Percentiles rank a stretch among this genome's conserved stretches.
Evolutionary conservation across 1,140 invertebrate species (phyloP).

Genomic region (Myzus persicae): DNA sequence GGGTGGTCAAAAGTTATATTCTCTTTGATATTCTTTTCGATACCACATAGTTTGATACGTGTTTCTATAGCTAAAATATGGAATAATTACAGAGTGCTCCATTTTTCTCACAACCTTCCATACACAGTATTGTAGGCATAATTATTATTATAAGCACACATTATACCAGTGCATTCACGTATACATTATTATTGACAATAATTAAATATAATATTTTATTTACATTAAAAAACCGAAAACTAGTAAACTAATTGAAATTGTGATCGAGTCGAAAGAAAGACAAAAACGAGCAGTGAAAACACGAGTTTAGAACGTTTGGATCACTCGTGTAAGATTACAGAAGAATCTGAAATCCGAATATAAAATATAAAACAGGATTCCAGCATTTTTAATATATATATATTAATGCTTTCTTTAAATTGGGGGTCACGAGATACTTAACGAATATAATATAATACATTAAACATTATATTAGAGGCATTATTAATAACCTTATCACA

Average conservation of each 20-base stretch:
- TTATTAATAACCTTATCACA: neutral
- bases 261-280: neutral
- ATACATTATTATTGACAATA: neutral
- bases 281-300: neutral
- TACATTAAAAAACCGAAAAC: neutral
- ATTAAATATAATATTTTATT: neutral
- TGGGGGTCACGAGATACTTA: neutral
- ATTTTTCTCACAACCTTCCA: neutral
- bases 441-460: neutral
- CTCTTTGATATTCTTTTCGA: neutral
- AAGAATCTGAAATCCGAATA: neutral
- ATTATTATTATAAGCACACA: neutral
- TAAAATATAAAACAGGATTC: conserved; percentile 24
- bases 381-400: neutral
- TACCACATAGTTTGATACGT: neutral
- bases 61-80: neutral
- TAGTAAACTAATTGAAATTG: neutral
- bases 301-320: neutral
- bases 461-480: neutral
- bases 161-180: neutral
- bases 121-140: neutral
- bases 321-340: neutral
- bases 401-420: neutral
- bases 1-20: neutral
- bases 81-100: neutral